phyloP scores from a whole-genome alignment of 2,888 invertebrate species.

The Ferrisia virgata region DNA sequence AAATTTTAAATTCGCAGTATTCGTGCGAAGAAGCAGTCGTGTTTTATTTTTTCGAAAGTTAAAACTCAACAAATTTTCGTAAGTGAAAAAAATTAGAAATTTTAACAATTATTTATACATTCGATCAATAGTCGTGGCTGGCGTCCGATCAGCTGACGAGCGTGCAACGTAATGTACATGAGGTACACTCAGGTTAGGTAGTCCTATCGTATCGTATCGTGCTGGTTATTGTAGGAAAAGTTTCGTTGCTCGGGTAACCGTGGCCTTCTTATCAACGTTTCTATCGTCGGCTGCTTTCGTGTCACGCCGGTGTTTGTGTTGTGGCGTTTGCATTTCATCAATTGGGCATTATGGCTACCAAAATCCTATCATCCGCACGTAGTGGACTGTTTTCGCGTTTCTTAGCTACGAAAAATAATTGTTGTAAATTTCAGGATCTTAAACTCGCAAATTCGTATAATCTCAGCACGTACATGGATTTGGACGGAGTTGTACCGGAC shows the following conservation, averaged over 20 bases:
- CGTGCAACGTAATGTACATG: not conserved
- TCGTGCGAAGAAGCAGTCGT: no score
- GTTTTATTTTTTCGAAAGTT: no score
- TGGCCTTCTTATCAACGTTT: not conserved
- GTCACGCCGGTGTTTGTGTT: not conserved
- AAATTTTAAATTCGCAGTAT: no score
- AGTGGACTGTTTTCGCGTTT: not conserved
- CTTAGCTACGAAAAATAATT: not conserved
- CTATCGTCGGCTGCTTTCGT: no score
- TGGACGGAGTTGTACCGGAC: slow-evolving; percentile 53
- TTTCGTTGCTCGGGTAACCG: not conserved
- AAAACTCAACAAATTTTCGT: no score
- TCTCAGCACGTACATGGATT: not conserved
- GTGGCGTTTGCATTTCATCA: no score
- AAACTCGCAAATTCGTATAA: not conserved
- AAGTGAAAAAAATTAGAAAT: no score
- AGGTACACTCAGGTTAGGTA: not conserved
- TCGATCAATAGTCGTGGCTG: not conserved
- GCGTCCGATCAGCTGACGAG: not conserved
- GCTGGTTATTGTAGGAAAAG: not conserved
- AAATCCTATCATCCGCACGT: not conserved
- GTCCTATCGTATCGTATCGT: no score
- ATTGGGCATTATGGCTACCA: not conserved
- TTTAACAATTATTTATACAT: not conserved
- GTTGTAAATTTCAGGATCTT: not conserved